Base-by-base conservation (phyloP, 2,797 vertebrate species). In the Antennarius maculatus region DNA sequence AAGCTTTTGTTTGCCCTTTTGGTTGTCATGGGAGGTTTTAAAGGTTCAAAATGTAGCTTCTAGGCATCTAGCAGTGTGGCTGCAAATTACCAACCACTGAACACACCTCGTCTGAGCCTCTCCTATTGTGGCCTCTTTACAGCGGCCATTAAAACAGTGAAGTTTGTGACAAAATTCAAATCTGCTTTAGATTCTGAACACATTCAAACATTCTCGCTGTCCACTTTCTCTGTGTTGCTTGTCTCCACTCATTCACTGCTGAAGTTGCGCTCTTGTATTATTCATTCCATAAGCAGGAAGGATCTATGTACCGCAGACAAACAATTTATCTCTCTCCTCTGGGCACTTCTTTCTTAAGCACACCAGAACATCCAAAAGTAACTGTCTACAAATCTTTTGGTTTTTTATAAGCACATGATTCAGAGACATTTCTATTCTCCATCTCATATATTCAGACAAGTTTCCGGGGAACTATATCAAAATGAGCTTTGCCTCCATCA, bases 261-360 rank as follows among this genome's bases (percentile, higher is more conserved):
- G n/a, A 46, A 49, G 39, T 52, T 71, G 55, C 59, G 50, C 23
- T 68, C 12, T 66, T 76, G 48, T 74, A 53, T 81, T 71, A 63
- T 76, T 77, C 53, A 71, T 69, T 2, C 31, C 10, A 23, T 15
- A 28, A 68, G 23, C 48, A 61, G 54, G 28, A 76, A 53, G 3
- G 66, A 51, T 61, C 61, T 9, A 48, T 55, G 55, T 68, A 58
- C 42, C 59, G 51, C 16, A 61, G 49, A 55, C 15, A 50, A 51
- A 67, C 9, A 14, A 23, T 58, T 49, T 60, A 3, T 47, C 55
- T 34, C 43, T 52, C 58, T 61, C 54, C 53, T 54, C 10, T 52
- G 23, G 47, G 53, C 54, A 11, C 18, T 15, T 55, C 28, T 29
- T 61, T 55, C 11, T 62, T 45, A 46, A 16, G 58, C 42, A 41